Conservation (phyloP, 2,888 invertebrate genomes). For the Spodoptera littoralis region DNA sequence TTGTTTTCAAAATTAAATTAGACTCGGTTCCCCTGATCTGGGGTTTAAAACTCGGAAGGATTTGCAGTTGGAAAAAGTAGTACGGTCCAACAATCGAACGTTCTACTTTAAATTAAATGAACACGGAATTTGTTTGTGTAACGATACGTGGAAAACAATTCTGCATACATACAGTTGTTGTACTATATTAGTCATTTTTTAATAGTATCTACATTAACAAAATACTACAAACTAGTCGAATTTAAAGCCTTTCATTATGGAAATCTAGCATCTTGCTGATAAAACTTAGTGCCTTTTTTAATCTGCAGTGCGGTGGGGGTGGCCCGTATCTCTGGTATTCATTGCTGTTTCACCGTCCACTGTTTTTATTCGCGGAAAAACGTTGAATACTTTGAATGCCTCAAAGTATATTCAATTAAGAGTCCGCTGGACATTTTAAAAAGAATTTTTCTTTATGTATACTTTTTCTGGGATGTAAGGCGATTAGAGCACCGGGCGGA, state of each 20-base stretch:
- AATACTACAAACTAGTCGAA: no score
- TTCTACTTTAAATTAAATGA: no score
- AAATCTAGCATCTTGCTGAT: no score
- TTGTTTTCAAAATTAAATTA: conserved; percentile 33
- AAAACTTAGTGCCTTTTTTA: conserved; percentile 23
- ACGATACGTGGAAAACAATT: no score
- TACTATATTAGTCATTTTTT: no score
- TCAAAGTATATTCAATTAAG: conserved; percentile 55
- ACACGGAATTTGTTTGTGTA: no score
- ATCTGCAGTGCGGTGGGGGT: conserved; percentile 40
- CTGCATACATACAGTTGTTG: no score
- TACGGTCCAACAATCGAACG: neutral
- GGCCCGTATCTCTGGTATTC: conserved; percentile 34
- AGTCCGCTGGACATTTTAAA: conserved; percentile 47
- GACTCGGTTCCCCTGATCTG: conserved; percentile 9
- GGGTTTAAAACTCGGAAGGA: conserved; percentile 1
- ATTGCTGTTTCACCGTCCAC: conserved; percentile 26
- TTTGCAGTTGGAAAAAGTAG: neutral
- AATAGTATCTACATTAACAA: no score
- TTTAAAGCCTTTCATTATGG: no score
- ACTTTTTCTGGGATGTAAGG: conserved; percentile 32
- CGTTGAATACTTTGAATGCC: conserved; percentile 52
- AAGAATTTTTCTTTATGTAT: conserved; percentile 31
- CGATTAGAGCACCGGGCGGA: conserved; percentile 18
- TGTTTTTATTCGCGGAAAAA: conserved; percentile 42